Evolutionary conservation across 2,113 vertebrate genomes (phyloP), one percentile per base, ranked within the genome.

Genomic region (Coptodon bakossiorum): DNA sequence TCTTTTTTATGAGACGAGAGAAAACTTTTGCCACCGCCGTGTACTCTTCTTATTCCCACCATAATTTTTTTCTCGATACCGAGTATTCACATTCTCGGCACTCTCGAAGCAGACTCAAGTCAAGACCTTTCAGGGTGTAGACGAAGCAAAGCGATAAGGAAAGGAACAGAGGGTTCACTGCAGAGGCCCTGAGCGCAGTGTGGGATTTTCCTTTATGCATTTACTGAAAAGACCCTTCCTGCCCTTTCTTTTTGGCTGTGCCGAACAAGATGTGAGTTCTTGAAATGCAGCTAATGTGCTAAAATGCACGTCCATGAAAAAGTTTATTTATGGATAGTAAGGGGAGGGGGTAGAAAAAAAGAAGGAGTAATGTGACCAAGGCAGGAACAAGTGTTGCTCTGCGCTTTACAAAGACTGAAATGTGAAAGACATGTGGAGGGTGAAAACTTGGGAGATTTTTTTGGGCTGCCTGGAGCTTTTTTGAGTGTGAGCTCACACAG

Each of bases 231-330:
- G 54, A 78, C 78, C 12, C 8, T 11, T 63, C 16, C 50, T 88
- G 71, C 36, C 31, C 31, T 85, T 80, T 86, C 24, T 48, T 78
- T 78, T 78, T 81, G 53, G 45, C 63, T 82, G 61, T 11, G 56
- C 22, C 3, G 4, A 79, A 83, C 10, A 54, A 79, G 56, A 61
- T 80, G 50, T 38, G 43, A 87, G 29, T 79, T 90, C 27, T 45
- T 86, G 79, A 83, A 86, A 86, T 68, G 68, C 48, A 89, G 57
- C 82, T 80, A 84, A 87, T 91, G 54, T 66, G 89, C 88, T 90
- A n/a, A 53, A 82, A 84, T 59, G 16, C 73, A 79, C 56, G 14
- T 88, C 53, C 38, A 31, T 57, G 17, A 81, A 45, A 29, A 53
- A 80, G 31, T 88, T 59, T 79, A 59, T 84, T 81, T 71, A 48